Evolutionary conservation across 1,140 invertebrate genomes (phyloP).

Genomic region (Aphelenchoides besseyi): DNA sequence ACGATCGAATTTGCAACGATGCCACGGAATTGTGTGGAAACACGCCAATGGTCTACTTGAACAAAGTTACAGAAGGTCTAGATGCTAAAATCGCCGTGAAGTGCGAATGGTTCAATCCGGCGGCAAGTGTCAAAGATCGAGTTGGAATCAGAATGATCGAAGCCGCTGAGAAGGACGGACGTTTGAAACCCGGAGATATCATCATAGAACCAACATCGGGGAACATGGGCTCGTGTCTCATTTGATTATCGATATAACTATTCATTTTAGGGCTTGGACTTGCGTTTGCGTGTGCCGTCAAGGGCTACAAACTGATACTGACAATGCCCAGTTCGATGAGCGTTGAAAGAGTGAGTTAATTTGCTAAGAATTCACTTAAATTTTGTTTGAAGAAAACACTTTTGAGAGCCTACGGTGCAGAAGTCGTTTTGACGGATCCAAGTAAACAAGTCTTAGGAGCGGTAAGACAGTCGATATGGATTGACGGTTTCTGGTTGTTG

Average conservation of each 20-base stretch:
- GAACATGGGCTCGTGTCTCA: conserved; percentile 27
- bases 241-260: too few species aligned
- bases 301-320: conserved; percentile 31
- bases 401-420: conserved; percentile 21
- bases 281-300: background rate
- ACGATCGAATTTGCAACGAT: conserved; percentile 32
- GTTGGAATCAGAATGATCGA: conserved; percentile 18
- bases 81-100: conserved; percentile 49
- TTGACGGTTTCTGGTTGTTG: too few species aligned
- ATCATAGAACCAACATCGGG: conserved; percentile 31
- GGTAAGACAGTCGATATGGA: too few species aligned
- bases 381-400: too few species aligned
- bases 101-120: conserved; percentile 49
- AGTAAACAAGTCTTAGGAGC: conserved; percentile 19
- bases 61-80: conserved; percentile 40
- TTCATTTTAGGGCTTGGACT: too few species aligned
- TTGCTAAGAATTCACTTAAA: too few species aligned
- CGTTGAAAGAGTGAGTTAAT: conserved; percentile 19
- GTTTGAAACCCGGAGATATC: conserved; percentile 12
- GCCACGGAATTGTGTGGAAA: conserved; percentile 40
- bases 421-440: conserved; percentile 28
- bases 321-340: conserved; percentile 35
- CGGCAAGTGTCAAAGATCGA: conserved; percentile 35
- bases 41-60: conserved; percentile 49
- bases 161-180: conserved; percentile 8